Conservation (phyloP, 2,797 vertebrate species). For the Hirundo rustica region DNA sequence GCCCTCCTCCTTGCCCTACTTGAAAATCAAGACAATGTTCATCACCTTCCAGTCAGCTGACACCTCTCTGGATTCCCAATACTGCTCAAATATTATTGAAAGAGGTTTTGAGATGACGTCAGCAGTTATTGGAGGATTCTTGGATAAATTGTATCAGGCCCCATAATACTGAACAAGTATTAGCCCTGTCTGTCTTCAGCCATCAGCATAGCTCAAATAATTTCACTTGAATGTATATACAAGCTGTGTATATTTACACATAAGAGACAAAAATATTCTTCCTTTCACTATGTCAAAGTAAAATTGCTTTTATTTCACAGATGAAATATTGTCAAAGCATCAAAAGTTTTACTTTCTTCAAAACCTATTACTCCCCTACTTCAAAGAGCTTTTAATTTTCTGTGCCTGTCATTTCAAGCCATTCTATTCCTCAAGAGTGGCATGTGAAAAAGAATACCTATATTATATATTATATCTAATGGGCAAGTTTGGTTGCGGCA, state of each 20-base stretch:
- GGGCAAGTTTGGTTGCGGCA: constrained; percentile 1
- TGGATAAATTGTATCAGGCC: background rate
- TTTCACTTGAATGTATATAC: background rate
- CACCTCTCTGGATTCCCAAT: background rate
- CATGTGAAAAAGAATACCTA: background rate
- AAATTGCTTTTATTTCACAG: background rate
- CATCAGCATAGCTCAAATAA: background rate
- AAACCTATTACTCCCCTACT: background rate
- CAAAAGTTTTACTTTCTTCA: background rate
- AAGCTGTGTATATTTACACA: background rate
- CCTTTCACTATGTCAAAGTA: background rate
- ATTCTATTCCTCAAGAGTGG: background rate
- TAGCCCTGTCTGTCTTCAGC: background rate
- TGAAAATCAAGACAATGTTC: background rate
- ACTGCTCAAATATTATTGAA: background rate
- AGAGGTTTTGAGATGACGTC: background rate
- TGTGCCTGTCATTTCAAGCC: background rate
- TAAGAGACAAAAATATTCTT: background rate
- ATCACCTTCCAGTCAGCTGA: background rate
- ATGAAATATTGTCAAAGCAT: background rate
- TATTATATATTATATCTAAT: constrained; percentile 16
- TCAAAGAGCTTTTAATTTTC: constrained; percentile 35
- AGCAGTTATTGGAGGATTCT: background rate
- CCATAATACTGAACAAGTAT: background rate
- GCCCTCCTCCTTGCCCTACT: background rate